Evolutionary conservation across 2,888 invertebrate species (phyloP).

Genomic region (Alsophila aescularia): DNA sequence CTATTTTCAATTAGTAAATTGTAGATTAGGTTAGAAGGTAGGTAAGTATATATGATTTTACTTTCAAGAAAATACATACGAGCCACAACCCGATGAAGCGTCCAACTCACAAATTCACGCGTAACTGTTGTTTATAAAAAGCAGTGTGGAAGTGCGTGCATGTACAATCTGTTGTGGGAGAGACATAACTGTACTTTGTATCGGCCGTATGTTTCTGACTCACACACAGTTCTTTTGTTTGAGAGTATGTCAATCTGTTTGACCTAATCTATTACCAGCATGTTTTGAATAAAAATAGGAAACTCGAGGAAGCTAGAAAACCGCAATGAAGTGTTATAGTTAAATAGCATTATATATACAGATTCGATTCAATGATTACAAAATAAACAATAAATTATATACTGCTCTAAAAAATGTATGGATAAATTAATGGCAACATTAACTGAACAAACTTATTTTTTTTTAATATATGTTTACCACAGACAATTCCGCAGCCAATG

Average conservation of each 20-base stretch:
- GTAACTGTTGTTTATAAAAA: constrained; percentile 41
- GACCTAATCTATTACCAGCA: constrained; percentile 16
- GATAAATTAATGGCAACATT: no score
- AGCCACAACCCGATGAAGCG: constrained; percentile 17
- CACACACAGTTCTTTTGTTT: constrained; percentile 16
- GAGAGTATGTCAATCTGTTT: constrained; percentile 20
- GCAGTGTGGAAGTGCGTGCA: constrained; percentile 35
- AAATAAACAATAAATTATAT: no score
- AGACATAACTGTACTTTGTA: constrained; percentile 44
- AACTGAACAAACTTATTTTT: no score
- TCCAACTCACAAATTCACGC: constrained; percentile 26
- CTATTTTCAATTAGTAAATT: background rate
- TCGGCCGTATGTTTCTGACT: constrained; percentile 31
- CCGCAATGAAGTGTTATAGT: no score
- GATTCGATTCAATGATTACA: no score
- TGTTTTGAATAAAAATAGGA: no score
- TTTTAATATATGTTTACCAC: no score
- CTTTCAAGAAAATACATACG: background rate
- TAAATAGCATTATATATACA: no score
- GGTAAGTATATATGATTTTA: no score
- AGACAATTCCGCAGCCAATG: background rate
- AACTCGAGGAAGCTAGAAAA: constrained; percentile 13
- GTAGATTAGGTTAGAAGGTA: no score
- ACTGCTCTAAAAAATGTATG: no score
- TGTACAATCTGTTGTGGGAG: constrained; percentile 42